Evolutionary conservation across 2,113 vertebrate genomes (phyloP).

Genomic region (Trogon surrucura): DNA sequence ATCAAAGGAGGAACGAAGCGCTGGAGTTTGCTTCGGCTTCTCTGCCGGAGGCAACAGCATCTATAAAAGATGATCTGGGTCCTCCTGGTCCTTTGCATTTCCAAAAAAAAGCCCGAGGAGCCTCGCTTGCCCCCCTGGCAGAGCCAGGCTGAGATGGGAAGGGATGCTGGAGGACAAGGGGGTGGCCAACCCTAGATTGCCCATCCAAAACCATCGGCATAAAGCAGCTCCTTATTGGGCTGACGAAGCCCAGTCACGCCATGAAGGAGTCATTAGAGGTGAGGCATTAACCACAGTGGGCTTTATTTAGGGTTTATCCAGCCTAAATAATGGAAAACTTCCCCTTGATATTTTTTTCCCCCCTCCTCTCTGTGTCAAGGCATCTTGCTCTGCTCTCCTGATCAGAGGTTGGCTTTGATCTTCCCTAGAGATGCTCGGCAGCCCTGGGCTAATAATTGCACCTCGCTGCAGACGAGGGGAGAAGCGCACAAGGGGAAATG

Average conservation of each 20-base stretch:
- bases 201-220: neutral
- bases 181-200: fast-evolving
- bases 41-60: neutral
- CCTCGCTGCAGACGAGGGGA: neutral
- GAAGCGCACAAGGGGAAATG: too few species aligned
- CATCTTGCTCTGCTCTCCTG: neutral
- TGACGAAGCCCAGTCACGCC: fast-evolving
- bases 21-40: neutral
- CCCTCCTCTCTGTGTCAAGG: neutral
- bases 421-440: neutral
- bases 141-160: neutral
- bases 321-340: neutral
- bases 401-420: slow-evolving; percentile 39
- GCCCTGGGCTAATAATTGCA: neutral
- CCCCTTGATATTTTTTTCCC: neutral
- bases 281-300: fast-evolving
- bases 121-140: fast-evolving
- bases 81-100: neutral
- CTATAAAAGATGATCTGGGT: slow-evolving; percentile 39
- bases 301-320: neutral
- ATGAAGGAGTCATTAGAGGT: fast-evolving
- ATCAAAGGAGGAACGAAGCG: neutral
- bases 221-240: neutral
- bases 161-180: neutral
- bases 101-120: neutral